Base-by-base conservation (phyloP, 2,113 vertebrate genomes). In the Dipodomys stephensi region DNA sequence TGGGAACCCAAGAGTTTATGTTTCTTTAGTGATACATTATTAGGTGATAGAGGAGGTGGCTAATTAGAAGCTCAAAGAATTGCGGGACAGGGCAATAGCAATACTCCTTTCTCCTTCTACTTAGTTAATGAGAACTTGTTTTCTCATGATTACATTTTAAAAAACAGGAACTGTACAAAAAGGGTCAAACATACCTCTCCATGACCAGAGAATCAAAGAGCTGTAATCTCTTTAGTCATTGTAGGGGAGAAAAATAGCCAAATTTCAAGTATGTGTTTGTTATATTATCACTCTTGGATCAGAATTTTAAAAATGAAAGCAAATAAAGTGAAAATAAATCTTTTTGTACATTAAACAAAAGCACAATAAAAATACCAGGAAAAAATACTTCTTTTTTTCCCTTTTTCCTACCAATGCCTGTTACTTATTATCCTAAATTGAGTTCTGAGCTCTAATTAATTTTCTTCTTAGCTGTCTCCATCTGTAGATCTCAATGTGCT, bases 261-360 rank as follows among this genome's bases (percentile, higher is more conserved):
- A 30, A 78, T 68, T 88, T 69, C 35, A 87, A 76, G n/a, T 35
- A 39, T 69, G 53, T 32, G 11, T 69, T 53, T 32, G 11, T 57
- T 88, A 35, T 46, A 49, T 32, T 71, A 27, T 62, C 28, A 16
- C 79, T 23, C 19, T 27, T n/a, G 22, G 19, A 84, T 69, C 80
- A 84, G 84, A 83, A 72, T 57, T 5, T 39, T 39, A 62, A 1
- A 72, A 30, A 10, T 60, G 25, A 73, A 10, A 64, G 53, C 15
- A 53, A 32, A 35, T 60, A 85, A 72, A 46, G 46, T 57, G n/a
- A 72, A 81, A 74, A 65, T 57, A 60, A 57, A 67, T 82, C 22
- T 28, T 82, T 81, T 80, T 78, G 35, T 74, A 32, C n/a, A 25
- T 76, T 44, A 89, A 82, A 60, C 32, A 74, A 91, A 77, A 88